Evolutionary conservation across 2,888 invertebrate genomes (phyloP).

Genomic region (Hetaerina titia): DNA sequence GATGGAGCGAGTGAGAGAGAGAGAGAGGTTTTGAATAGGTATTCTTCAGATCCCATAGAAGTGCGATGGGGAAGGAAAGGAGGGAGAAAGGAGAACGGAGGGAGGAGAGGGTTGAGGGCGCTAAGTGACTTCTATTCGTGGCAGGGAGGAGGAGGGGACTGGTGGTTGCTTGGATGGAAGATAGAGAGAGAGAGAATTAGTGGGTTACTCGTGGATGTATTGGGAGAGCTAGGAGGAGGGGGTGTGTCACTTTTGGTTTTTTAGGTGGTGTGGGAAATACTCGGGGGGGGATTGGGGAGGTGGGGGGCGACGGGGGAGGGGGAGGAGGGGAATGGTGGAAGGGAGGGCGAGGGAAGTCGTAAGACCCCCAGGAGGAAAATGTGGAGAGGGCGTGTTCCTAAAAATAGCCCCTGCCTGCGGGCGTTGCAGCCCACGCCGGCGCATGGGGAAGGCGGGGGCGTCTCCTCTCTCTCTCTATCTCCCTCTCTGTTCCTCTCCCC

Average conservation of each 20-base stretch:
- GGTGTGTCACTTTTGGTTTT: neutral
- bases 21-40: no score
- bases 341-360: neutral
- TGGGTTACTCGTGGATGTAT: conserved; percentile 30
- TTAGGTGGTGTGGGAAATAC: conserved; percentile 1
- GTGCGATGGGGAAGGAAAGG: no score
- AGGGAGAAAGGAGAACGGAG: no score
- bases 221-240: neutral
- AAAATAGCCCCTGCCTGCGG: conserved; percentile 42
- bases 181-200: neutral
- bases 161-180: neutral
- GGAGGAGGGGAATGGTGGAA: neutral
- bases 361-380: conserved; percentile 16
- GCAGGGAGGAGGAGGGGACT: neutral
- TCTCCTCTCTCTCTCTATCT: neutral
- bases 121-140: no score
- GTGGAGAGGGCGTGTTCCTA: conserved; percentile 11
- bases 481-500: neutral
- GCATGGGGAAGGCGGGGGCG: conserved; percentile 55
- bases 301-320: neutral
- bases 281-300: neutral
- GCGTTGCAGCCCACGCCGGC: conserved; percentile 61
- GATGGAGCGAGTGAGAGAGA: no score
- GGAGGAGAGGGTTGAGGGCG: no score
- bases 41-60: no score